Conservation (phyloP, 2,113 vertebrate species). For the Malurus alboscapulatus region DNA sequence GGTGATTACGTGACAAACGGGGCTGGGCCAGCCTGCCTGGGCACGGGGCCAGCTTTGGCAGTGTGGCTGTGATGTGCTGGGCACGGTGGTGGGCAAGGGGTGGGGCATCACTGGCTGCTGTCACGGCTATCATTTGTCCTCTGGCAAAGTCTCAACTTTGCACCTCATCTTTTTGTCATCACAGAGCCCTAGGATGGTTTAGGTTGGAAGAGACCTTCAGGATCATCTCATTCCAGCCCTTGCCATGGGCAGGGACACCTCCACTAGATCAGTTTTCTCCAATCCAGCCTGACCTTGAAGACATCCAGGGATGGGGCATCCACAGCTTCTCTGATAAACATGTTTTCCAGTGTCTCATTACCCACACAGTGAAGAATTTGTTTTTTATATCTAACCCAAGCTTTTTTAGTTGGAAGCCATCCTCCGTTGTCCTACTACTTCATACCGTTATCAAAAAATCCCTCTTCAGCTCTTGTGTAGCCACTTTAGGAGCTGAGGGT, state of each 20-base stretch:
- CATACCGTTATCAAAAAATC: not conserved
- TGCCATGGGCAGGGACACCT: not conserved
- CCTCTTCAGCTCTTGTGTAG: not conserved
- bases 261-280: not conserved
- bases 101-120: not conserved
- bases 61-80: not conserved
- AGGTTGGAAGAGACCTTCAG: not conserved
- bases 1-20: not conserved
- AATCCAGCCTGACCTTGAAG: not conserved
- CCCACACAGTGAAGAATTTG: not conserved
- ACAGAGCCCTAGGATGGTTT: too few relatives aligned
- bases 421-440: not conserved
- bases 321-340: not conserved
- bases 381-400: not conserved
- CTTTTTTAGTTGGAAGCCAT: not conserved
- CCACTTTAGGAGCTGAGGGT: not conserved
- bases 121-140: not conserved
- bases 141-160: not conserved
- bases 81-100: not conserved
- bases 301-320: not conserved
- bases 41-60: accelerated
- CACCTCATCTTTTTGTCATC: not conserved
- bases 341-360: not conserved
- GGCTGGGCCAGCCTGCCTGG: constrained; percentile 3
- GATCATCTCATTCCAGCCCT: not conserved